A percentile compares a stretch with the other conserved stretches of the same genome.
These are phyloP conservation scores for Macrobrachium nipponense DNA, from an alignment of 1,140 invertebrate species.

Conservation along the genomic window DNA sequence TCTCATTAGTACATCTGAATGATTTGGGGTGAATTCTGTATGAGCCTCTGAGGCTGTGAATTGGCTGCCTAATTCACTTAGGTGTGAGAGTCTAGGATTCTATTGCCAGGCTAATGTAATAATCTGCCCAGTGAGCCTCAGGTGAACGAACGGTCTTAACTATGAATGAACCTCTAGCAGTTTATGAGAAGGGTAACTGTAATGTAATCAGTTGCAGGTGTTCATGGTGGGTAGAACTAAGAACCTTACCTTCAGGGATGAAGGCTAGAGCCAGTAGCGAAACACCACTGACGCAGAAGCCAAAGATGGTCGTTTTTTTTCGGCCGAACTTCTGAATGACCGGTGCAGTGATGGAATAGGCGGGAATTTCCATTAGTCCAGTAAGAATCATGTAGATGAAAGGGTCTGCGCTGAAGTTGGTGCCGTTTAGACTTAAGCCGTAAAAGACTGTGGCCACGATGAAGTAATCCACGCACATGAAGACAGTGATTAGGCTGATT, in stretches of 20 bases:
- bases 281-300: neutral
- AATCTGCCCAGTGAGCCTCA: no score
- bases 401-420: neutral
- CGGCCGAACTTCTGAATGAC: neutral
- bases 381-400: neutral
- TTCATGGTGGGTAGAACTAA: neutral
- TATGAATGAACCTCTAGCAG: no score
- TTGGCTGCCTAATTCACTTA: no score
- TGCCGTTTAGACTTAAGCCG: neutral
- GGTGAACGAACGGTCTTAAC: no score
- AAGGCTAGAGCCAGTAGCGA: neutral
- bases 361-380: neutral
- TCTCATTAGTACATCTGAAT: no score
- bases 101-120: no score
- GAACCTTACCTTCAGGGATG: neutral
- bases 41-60: no score
- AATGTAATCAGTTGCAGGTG: no score
- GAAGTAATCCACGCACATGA: constrained; percentile 2
- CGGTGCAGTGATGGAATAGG: neutral
- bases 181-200: no score
- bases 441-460: neutral
- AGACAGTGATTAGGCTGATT: neutral
- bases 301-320: neutral
- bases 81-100: no score
- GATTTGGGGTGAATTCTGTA: no score